Conservation (phyloP, 2,888 invertebrate species). For the Oxycera nigricornis region DNA sequence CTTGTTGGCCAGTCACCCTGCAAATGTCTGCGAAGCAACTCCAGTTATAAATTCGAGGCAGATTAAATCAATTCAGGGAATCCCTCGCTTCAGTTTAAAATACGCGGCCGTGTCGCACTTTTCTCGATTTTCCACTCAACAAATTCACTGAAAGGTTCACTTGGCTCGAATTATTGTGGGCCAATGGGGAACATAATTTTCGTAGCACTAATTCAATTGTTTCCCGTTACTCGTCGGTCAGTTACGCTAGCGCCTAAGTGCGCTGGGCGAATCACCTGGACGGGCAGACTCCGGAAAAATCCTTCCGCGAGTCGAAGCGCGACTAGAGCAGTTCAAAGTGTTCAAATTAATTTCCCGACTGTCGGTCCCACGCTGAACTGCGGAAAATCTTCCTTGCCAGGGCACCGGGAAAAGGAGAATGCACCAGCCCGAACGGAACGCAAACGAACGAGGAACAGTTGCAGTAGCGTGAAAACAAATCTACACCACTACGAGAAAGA, state of each 20-base stretch:
- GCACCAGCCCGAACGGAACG: background rate
- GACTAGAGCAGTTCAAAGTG: background rate
- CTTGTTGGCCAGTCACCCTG: background rate
- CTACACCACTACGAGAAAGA: slow-evolving; percentile 6
- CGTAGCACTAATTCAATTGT: background rate
- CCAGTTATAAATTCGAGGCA: background rate
- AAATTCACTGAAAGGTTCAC: background rate
- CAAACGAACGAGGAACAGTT: background rate
- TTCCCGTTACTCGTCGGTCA: background rate
- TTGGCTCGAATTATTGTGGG: background rate
- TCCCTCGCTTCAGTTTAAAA: background rate
- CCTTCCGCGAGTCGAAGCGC: background rate
- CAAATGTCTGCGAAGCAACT: background rate
- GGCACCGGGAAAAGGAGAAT: background rate
- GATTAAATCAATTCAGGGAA: background rate
- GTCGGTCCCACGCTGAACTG: too few species aligned
- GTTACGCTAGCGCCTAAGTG: too few species aligned
- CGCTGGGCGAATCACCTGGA: background rate
- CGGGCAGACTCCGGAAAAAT: background rate
- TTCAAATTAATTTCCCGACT: background rate
- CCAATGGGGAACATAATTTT: background rate
- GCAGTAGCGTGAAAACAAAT: background rate
- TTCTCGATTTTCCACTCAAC: background rate
- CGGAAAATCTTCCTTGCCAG: background rate
- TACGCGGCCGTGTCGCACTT: background rate